Percentiles rank a stretch among this genome's conserved stretches.
These are phyloP conservation scores for Peromyscus maniculatus DNA, from an alignment of 2,113 vertebrate genomes.

Conservation along the genomic window DNA sequence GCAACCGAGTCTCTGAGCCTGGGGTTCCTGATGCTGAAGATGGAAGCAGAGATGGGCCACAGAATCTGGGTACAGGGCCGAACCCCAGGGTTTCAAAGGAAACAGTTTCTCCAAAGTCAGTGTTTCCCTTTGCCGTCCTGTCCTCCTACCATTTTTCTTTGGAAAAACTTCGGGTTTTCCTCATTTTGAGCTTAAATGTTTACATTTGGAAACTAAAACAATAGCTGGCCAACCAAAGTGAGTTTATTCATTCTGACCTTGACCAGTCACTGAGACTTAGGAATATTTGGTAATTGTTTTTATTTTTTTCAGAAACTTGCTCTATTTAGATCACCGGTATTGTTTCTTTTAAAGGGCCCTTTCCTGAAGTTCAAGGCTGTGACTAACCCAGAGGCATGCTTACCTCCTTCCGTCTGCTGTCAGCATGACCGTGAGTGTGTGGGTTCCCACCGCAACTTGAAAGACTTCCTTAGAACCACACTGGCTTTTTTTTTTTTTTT, in stretches of 20 bases:
- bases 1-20: background rate
- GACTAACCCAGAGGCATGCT: background rate
- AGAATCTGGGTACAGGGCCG: accelerated
- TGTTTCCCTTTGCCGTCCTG: background rate
- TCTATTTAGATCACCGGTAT: background rate
- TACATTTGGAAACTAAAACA: background rate
- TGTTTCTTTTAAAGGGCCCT: background rate
- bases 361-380: background rate
- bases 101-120: background rate
- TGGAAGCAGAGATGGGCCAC: background rate
- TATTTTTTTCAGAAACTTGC: conserved; percentile 28
- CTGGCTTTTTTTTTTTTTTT: conserved; percentile 5
- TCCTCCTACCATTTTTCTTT: background rate
- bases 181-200: background rate
- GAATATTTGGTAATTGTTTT: conserved; percentile 7
- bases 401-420: background rate
- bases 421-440: background rate
- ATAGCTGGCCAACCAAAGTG: background rate
- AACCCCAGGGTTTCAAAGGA: background rate
- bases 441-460: background rate
- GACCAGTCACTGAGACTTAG: conserved; percentile 20
- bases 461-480: background rate
- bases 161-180: background rate
- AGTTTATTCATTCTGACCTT: background rate
- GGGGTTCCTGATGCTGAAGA: background rate